These are phyloP conservation scores for Falcunculus frontatus DNA, from an alignment of 2,113 vertebrate species.

Conservation along the genomic window DNA sequence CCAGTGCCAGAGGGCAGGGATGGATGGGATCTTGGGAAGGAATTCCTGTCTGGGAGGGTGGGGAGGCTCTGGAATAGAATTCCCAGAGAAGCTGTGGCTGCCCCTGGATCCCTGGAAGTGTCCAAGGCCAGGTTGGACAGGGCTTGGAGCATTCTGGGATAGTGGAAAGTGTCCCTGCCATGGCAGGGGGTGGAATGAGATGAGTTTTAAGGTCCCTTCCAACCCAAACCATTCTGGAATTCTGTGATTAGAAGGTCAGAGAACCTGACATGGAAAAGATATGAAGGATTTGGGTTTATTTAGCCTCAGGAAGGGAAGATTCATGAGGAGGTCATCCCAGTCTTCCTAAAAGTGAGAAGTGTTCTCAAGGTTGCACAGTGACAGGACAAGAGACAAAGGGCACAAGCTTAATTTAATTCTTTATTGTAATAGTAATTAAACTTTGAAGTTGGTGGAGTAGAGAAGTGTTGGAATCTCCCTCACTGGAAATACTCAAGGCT, in stretches of 20 bases:
- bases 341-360: background rate
- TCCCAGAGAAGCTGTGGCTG: background rate
- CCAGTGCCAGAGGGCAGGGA: background rate
- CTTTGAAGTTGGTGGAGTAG: background rate
- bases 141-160: background rate
- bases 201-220: background rate
- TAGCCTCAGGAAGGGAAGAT: background rate
- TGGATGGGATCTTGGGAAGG: background rate
- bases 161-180: background rate
- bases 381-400: background rate
- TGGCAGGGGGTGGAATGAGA: background rate
- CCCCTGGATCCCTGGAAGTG: background rate
- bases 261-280: background rate
- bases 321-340: background rate
- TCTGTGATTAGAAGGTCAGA: background rate
- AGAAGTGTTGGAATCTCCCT: background rate
- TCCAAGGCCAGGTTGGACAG: rapidly evolving
- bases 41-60: background rate
- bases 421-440: background rate
- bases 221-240: background rate
- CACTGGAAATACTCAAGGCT: background rate
- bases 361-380: background rate
- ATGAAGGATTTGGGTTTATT: background rate
- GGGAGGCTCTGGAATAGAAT: background rate
- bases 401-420: background rate